Evolutionary conservation across 2,797 vertebrate genomes (phyloP).

Genomic region (Chromobotia macracanthus): DNA sequence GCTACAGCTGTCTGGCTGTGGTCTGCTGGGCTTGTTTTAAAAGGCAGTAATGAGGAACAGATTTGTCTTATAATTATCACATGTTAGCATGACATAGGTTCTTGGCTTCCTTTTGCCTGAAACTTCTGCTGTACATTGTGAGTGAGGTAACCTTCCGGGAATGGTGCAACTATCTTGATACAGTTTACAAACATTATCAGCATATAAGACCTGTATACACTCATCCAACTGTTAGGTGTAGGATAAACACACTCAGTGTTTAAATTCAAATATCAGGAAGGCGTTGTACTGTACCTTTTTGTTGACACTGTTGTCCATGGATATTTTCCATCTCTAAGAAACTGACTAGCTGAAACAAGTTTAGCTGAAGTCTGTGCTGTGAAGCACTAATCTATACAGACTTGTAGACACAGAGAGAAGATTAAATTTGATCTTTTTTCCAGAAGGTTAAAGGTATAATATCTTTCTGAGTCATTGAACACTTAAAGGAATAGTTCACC

Average conservation of each 20-base stretch:
- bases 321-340: conserved; percentile 20
- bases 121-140: not conserved
- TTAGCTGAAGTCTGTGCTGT: not conserved
- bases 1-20: conserved; percentile 11
- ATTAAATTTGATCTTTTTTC: not conserved
- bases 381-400: not conserved
- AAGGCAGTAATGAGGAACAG: conserved; percentile 43
- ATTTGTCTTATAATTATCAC: conserved; percentile 33
- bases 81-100: conserved; percentile 11
- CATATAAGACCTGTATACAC: not conserved
- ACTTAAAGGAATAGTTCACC: no score
- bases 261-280: not conserved
- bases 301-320: conserved; percentile 3
- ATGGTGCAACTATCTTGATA: not conserved
- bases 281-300: not conserved
- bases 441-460: not conserved
- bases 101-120: not conserved
- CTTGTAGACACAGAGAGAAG: conserved; percentile 1
- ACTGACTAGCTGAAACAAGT: conserved; percentile 1
- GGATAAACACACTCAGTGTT: not conserved
- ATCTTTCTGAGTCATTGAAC: not conserved
- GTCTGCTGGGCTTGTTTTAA: conserved; percentile 12
- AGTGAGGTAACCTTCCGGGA: not conserved
- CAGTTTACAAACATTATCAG: not conserved
- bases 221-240: not conserved